Evolutionary conservation across 2,888 invertebrate genomes (phyloP), one percentile per base, ranked within the genome.

Genomic region (Phyto melanocephala): DNA sequence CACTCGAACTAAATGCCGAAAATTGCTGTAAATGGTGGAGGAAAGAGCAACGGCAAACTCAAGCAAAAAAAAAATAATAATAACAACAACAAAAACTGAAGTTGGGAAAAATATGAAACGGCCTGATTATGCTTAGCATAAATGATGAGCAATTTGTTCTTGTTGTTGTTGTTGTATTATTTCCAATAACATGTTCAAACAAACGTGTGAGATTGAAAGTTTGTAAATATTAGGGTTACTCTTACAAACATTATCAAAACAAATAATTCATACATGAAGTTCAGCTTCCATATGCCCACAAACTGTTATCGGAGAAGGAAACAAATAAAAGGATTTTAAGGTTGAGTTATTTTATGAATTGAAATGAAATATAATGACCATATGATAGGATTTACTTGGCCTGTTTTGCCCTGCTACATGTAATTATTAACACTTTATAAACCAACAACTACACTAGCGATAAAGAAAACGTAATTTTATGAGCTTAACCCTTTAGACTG

Each of bases 111-210:
- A 50, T 72, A 52, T 67, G 58, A 72, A 76, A 42, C 13, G 42
- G 17, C 40, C 8, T 68, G 81, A 74, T 74, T 78, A 78, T 81
- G 81, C 68, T 74, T 52, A 52, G 74, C 81, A 78, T 81, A 81
- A 75, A 60, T 78, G 78, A 81, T 78, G 78, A 78, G 78, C 56
- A 81, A 78, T 58, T 74, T 50, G n/a, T n/a, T n/a, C n/a, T n/a
- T n/a, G n/a, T n/a, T n/a, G n/a, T n/a, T n/a, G n/a, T n/a, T n/a
- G 40, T 58, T 56, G 37, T 60, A 33, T 24, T 58, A n/a, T 45
- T 52, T 47, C 24, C n/a, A 11, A 24, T 1, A 60, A 10, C 52
- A 47, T 62, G 20, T 35, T 62, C 50, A 56, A 42, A 5, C 13
- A 8, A 7, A 17, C 22, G 15, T 63, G 63, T 45, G 10, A 15